Percentiles rank a stretch among this genome's conserved stretches.
phyloP scores from a whole-genome alignment of 1,140 invertebrate genomes.

The Cardiocondyla obscurior region DNA sequence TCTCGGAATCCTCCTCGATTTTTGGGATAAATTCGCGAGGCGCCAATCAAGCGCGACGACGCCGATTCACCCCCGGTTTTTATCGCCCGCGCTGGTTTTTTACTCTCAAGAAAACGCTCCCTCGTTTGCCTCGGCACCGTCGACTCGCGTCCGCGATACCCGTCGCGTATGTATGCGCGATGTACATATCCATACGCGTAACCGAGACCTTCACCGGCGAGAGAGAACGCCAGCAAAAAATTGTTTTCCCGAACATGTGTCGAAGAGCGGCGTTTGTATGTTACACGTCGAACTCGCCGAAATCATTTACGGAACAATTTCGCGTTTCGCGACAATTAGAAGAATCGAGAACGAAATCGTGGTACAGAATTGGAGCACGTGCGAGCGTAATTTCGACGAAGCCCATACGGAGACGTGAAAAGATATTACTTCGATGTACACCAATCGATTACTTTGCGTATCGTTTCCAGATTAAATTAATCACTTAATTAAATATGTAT shows the following conservation, averaged over 20 bases:
- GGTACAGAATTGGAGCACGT: background rate
- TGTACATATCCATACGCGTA: background rate
- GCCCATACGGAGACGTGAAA: too few species aligned
- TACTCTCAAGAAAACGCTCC: background rate
- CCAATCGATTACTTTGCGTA: too few species aligned
- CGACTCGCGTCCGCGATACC: background rate
- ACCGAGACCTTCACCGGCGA: slow-evolving; percentile 30
- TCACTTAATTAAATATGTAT: background rate
- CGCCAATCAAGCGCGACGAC: slow-evolving; percentile 46
- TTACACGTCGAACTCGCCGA: slow-evolving; percentile 14
- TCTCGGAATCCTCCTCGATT: slow-evolving; percentile 56
- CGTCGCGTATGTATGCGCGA: background rate
- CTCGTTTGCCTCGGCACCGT: background rate
- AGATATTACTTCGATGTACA: too few species aligned
- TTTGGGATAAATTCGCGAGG: slow-evolving; percentile 57
- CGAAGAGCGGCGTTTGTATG: slow-evolving; percentile 25
- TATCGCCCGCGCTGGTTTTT: background rate
- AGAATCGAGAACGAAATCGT: slow-evolving; percentile 3
- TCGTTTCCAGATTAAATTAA: background rate
- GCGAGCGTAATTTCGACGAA: background rate
- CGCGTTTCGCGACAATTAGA: background rate
- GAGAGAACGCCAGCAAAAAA: slow-evolving; percentile 55
- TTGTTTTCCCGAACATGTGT: slow-evolving; percentile 57
- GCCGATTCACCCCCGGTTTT: slow-evolving; percentile 59
- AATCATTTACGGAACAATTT: background rate